Evolutionary conservation across 2,113 vertebrate species (phyloP), one percentile per base, ranked within the genome.

Genomic region (Spheniscus mendiculus): DNA sequence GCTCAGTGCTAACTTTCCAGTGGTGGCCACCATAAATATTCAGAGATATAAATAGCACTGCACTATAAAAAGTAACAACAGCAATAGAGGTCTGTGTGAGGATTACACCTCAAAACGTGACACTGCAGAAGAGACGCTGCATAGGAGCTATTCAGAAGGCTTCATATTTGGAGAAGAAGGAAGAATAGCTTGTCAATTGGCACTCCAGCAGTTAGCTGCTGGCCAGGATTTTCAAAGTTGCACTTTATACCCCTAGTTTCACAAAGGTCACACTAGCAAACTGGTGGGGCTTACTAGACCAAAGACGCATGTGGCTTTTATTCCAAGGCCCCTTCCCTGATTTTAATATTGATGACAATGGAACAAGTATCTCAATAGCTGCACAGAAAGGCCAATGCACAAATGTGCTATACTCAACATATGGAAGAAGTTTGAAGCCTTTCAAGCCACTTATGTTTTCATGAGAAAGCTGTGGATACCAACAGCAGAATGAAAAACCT

Each of bases 221-320:
- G 44, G 80, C 76, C 87, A 93, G 59, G 66, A 73, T 87, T 85
- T 83, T 88, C 62, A 79, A 58, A 87, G 89, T 44, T 87, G 80
- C 69, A 59, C 61, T 89, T 97, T 40, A 87, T 52, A 84, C 34
- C 25, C 34, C 7, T 45, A 45, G 34, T n/a, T 94, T 92, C 69
- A 87, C 56, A 76, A 84, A 96, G 91, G 65, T 96, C 91, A 96
- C 19, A 4, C 61, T 38, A 89, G 83, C 55, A 87, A 95, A 94
- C 69, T 52, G 34, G 26, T 74, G 27, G 44, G 73, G 42, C 40
- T 96, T 93, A 83, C 84, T 0, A 81, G 76, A 88, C 36, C 71
- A 78, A 72, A 76, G 58, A 90, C 2, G 7, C 44, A 22, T 44
- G 79, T 84, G 73, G 69, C 42, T 90, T 25, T 29, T 52, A 55